These are phyloP conservation scores for Drosophila infuscata DNA, from an alignment of 2,888 invertebrate genomes.

Conservation along the genomic window DNA sequence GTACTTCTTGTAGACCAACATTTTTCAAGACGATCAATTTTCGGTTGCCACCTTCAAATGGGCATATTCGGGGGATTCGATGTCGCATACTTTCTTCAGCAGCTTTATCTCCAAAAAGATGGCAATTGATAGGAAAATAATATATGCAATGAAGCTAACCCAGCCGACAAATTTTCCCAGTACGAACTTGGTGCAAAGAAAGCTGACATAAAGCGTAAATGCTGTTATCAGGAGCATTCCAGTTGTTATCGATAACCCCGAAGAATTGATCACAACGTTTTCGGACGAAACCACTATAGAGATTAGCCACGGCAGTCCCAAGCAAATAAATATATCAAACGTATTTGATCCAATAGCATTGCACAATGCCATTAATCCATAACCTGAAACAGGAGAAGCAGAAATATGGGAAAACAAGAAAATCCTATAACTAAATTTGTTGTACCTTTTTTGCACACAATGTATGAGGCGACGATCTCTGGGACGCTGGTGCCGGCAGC, in stretches of 20 bases:
- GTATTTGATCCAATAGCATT: conserved; percentile 96
- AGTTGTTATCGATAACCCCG: conserved; percentile 93
- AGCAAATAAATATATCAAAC: conserved; percentile 93
- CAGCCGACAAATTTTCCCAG: conserved; percentile 92
- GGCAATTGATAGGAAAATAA: conserved; percentile 90
- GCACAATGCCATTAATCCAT: conserved; percentile 95
- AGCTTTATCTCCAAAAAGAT: conserved; percentile 29
- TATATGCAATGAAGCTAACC: conserved; percentile 92
- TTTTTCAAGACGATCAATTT: neutral
- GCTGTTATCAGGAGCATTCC: conserved; percentile 93
- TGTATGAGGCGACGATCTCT: conserved; percentile 96
- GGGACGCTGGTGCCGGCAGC: conserved; percentile 97
- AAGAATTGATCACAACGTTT: conserved; percentile 91
- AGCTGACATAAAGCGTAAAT: conserved; percentile 91
- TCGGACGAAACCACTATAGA: conserved; percentile 91
- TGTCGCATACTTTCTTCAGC: conserved; percentile 31
- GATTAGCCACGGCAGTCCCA: conserved; percentile 94
- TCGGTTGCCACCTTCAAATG: neutral
- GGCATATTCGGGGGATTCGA: conserved; percentile 40
- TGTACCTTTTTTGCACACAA: conserved; percentile 94
- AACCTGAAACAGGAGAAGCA: conserved; percentile 71
- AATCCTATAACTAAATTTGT: neutral
- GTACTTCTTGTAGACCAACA: neutral
- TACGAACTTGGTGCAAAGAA: conserved; percentile 91
- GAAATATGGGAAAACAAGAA: neutral